Base-by-base conservation (phyloP, 2,113 vertebrate species). In the Rhodinocichla rosea region DNA sequence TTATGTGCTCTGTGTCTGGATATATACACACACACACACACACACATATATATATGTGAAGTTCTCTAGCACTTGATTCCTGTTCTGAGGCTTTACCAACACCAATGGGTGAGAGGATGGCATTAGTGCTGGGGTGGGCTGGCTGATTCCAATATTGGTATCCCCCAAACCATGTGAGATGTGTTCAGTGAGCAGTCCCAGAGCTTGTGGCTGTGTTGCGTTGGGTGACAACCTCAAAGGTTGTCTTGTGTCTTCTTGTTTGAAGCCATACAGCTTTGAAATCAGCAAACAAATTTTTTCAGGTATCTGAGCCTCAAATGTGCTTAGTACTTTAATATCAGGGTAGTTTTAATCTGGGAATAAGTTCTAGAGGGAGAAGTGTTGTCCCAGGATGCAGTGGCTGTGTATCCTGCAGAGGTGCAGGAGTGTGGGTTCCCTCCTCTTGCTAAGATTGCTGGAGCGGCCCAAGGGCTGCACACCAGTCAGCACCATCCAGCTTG, bases 1-100 rank as follows among this genome's bases (percentile, higher is more conserved):
- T 71, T 96, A 40, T 4, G 33, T 50, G 64, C 33, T 49, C 11
- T 13, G 40, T 15, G 53, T 45, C 63, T 78, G 44, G 52, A 10
- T 28, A 23, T 4, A 35, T 1, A 55, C 1, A 52, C 2, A 56
- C 3, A 88, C 2, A 70, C 2, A 59, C 2, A 24, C 1, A 59
- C 3, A 88, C 2, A 70, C 2, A 59, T 2, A 24, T 1, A 59
- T 2, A 32, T 9, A 39, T 57, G 26, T 75, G 37, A 57, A 47
- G 19, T 49, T 95, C 73, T 86, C 50, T 24, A 77, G 87, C 55
- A 27, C 47, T 77, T 83, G 44, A 53, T 93, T 96, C 56, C 75
- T 74, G 37, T 42, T 24, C 49, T 75, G 88, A 88, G 92, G 49
- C 60, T 86, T 95, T 89, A 81, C 76, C 88, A 90, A 0, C 22